phyloP scores from a whole-genome alignment of 2,888 invertebrate species.

The Glyphotaelius pellucidus region DNA sequence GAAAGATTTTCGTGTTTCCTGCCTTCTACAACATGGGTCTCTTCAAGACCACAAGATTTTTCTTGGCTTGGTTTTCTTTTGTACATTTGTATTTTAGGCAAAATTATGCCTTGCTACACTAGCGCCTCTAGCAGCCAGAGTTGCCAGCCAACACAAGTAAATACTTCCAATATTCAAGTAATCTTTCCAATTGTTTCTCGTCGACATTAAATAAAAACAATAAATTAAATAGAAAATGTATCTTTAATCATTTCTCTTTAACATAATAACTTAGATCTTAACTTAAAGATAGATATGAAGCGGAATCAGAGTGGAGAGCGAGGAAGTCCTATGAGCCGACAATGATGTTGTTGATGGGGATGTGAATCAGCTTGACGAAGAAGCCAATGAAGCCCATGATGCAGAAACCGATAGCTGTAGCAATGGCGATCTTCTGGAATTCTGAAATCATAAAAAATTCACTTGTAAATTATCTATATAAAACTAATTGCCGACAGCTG shows the following conservation, averaged over 20 bases:
- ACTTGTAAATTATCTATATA: too few relatives aligned
- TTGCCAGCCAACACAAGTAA: too few relatives aligned
- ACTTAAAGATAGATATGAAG: slow-evolving; percentile 49
- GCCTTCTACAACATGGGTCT: too few relatives aligned
- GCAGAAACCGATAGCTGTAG: slow-evolving; percentile 99
- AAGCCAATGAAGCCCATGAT: slow-evolving; percentile 99
- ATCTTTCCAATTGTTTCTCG: background rate
- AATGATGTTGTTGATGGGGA: slow-evolving; percentile 98
- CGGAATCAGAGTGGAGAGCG: slow-evolving; percentile 8
- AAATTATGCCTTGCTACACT: too few relatives aligned
- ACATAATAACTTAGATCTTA: slow-evolving; percentile 55
- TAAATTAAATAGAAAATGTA: slow-evolving; percentile 31
- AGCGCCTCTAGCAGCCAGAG: too few relatives aligned
- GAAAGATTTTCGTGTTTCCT: too few relatives aligned
- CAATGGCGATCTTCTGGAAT: slow-evolving; percentile 99
- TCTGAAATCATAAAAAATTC: slow-evolving; percentile 80
- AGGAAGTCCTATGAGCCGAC: slow-evolving; percentile 83
- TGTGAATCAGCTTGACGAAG: slow-evolving; percentile 99
- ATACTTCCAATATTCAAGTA: too few relatives aligned
- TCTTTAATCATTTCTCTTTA: slow-evolving; percentile 47
- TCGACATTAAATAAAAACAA: slow-evolving; percentile 34
- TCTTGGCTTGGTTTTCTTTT: too few relatives aligned
- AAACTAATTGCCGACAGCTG: too few relatives aligned
- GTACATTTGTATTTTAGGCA: too few relatives aligned
- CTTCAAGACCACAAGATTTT: too few relatives aligned